Percentiles rank a stretch among this genome's conserved stretches.
phyloP scores from a whole-genome alignment of 2,797 vertebrate genomes.

The Poeciliopsis infans region DNA sequence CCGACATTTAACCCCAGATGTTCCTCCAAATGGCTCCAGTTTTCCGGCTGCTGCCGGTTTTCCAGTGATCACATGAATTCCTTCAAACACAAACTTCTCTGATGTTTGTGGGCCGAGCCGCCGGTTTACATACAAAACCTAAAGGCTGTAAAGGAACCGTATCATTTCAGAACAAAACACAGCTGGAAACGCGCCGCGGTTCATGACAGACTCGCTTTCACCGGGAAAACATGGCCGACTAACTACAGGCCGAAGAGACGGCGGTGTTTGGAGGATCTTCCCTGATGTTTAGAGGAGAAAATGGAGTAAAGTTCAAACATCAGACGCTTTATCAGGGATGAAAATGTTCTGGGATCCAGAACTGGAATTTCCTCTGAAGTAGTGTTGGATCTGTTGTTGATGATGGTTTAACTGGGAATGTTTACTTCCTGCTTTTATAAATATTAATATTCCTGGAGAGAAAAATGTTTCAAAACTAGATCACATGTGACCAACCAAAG shows the following conservation, averaged over 20 bases:
- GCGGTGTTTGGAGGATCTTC: neutral
- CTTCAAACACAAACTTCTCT: constrained; percentile 11
- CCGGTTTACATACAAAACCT: constrained; percentile 26
- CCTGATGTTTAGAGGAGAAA: neutral
- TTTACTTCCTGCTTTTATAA: neutral
- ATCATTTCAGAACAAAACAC: constrained; percentile 40
- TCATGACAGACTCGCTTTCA: constrained; percentile 36
- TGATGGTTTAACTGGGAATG: constrained; percentile 3
- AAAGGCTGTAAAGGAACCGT: constrained; percentile 18
- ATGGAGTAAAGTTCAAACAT: constrained; percentile 14
- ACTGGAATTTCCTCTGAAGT: constrained; percentile 64
- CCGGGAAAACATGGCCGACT: constrained; percentile 1
- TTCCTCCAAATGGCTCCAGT: too few relatives aligned
- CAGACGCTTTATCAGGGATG: constrained; percentile 15
- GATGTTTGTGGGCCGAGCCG: constrained; percentile 23
- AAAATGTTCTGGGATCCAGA: constrained; percentile 31
- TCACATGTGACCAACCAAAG: neutral
- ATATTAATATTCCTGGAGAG: neutral
- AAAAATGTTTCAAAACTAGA: neutral
- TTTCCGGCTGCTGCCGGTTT: neutral
- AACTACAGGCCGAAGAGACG: neutral
- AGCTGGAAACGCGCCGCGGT: constrained; percentile 10
- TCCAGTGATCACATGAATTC: constrained; percentile 21
- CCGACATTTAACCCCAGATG: neutral
- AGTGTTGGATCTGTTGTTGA: constrained; percentile 40